Evolutionary conservation across 2,797 vertebrate genomes (phyloP).

Genomic region (Cyprinodon diabolis): DNA sequence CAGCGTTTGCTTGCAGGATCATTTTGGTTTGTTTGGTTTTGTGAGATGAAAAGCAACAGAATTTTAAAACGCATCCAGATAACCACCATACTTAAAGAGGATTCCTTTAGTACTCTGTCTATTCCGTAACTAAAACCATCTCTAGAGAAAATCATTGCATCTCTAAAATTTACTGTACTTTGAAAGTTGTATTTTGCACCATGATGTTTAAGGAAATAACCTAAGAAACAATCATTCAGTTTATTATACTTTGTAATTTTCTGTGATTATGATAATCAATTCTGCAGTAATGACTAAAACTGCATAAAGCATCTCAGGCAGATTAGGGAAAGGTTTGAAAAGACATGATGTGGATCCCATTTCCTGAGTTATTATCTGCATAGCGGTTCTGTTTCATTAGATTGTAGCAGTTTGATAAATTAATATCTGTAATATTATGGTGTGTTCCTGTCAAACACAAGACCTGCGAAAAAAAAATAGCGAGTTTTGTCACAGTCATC

Average conservation of each 20-base stretch:
- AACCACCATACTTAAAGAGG: constrained; percentile 18
- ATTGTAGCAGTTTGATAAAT: not conserved
- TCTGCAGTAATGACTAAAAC: not conserved
- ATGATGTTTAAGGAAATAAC: constrained; percentile 14
- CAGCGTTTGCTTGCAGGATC: constrained; percentile 43
- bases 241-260: not conserved
- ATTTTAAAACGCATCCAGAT: constrained; percentile 39
- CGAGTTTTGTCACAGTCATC: too few relatives aligned
- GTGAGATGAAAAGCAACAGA: constrained; percentile 23
- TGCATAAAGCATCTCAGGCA: not conserved
- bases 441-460: too few relatives aligned
- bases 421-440: too few relatives aligned
- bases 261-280: not conserved
- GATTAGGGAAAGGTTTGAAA: not conserved
- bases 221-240: constrained; percentile 17
- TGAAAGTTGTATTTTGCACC: constrained; percentile 14
- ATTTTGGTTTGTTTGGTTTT: constrained; percentile 35
- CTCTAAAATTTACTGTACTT: constrained; percentile 46
- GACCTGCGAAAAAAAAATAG: too few relatives aligned
- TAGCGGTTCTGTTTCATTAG: not conserved
- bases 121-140: constrained; percentile 49
- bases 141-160: constrained; percentile 39
- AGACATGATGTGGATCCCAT: not conserved
- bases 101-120: constrained; percentile 20
- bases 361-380: not conserved